A percentile compares a stretch with the other conserved stretches of the same genome.
phyloP scores from a whole-genome alignment of 2,797 vertebrate genomes.

The Antennarius maculatus region DNA sequence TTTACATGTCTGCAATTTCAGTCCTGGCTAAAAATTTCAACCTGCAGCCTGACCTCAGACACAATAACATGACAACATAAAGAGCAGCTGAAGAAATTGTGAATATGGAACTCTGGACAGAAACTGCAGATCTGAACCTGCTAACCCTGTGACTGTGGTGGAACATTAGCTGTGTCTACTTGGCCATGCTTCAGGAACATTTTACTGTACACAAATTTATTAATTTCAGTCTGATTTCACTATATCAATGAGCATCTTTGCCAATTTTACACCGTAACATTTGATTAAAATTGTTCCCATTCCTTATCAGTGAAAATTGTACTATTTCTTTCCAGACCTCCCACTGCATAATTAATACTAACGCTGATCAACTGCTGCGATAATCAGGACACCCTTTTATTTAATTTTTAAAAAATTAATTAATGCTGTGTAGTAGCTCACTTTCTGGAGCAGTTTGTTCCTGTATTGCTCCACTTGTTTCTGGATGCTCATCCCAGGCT shows the following conservation, averaged over 20 bases:
- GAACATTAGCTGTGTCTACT: not conserved
- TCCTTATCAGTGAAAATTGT: not conserved
- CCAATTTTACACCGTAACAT: constrained; percentile 19
- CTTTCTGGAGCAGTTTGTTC: constrained; percentile 85
- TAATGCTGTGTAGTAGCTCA: constrained; percentile 30
- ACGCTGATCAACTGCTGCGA: not conserved
- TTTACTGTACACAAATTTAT: constrained; percentile 13
- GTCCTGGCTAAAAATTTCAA: not conserved
- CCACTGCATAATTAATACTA: not conserved
- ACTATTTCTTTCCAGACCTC: constrained; percentile 3
- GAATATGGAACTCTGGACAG: not conserved
- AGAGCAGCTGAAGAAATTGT: not conserved
- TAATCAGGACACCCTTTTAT: not conserved
- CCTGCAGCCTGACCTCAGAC: not conserved
- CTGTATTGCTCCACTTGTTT: constrained; percentile 84
- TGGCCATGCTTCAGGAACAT: not conserved
- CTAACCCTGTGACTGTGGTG: not conserved
- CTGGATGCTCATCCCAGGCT: constrained; percentile 80
- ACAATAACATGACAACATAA: not conserved
- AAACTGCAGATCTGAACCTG: constrained; percentile 13
- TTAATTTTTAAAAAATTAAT: not conserved
- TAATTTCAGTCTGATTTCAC: constrained; percentile 18
- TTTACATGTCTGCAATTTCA: not conserved
- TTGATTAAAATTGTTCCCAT: constrained; percentile 41
- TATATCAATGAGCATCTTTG: constrained; percentile 29